phyloP scores from a whole-genome alignment of 2,113 vertebrate species.

The Psettodes erumei region DNA sequence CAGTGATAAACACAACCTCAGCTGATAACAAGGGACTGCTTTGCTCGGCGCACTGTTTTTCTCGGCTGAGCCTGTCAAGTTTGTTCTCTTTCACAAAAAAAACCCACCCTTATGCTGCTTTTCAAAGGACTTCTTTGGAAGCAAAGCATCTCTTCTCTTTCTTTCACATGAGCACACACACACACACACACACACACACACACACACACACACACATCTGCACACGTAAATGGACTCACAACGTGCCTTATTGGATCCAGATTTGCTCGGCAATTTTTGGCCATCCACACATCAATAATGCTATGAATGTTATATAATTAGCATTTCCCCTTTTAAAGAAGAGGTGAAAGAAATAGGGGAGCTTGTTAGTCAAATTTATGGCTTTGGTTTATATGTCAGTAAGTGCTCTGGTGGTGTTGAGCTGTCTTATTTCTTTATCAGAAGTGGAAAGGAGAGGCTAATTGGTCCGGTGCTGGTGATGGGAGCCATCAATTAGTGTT shows the following conservation, averaged over 20 bases:
- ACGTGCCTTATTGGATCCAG: conserved; percentile 73
- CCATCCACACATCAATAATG: conserved; percentile 75
- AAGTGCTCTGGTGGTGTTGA: conserved; percentile 75
- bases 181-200: neutral
- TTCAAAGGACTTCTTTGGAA: conserved; percentile 60
- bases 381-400: conserved; percentile 78
- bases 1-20: conserved; percentile 67
- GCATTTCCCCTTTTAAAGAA: conserved; percentile 65
- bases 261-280: conserved; percentile 70
- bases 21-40: conserved; percentile 64
- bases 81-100: conserved; percentile 53
- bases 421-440: conserved; percentile 82
- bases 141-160: conserved; percentile 48
- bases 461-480: conserved; percentile 82
- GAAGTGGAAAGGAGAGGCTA: conserved; percentile 80
- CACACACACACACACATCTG: neutral
- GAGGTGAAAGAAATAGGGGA: conserved; percentile 62
- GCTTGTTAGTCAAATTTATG: conserved; percentile 85
- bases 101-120: conserved; percentile 55
- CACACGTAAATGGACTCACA: conserved; percentile 35
- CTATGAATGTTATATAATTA: conserved; percentile 78
- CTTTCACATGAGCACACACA: conserved; percentile 5
- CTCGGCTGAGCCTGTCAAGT: conserved; percentile 55
- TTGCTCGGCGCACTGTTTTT: conserved; percentile 54
- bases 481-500: conserved; percentile 84